A percentile compares a stretch with the other conserved stretches of the same genome.
phyloP scores from a whole-genome alignment of 2,113 vertebrate species.

The Oriolus oriolus region DNA sequence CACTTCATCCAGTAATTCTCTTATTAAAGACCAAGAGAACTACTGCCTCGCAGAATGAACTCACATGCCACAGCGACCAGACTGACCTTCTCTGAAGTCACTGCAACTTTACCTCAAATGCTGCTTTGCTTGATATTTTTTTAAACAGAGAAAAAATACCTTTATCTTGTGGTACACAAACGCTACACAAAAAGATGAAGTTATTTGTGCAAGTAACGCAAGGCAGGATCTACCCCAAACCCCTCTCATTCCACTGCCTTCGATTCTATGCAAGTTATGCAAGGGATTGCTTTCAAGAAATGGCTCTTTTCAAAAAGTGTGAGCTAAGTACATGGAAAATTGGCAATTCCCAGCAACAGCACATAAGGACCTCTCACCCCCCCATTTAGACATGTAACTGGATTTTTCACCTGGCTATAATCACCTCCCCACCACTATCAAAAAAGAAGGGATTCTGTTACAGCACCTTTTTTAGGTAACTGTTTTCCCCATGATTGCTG shows the following conservation, averaged over 20 bases:
- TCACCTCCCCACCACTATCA: rapidly evolving
- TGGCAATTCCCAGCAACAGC: neutral
- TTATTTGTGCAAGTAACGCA: neutral
- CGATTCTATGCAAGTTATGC: neutral
- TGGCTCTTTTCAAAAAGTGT: neutral
- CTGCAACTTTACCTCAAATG: neutral
- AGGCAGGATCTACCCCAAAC: neutral
- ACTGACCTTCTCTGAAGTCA: neutral
- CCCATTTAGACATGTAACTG: neutral
- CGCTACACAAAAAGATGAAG: neutral
- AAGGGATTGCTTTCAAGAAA: neutral
- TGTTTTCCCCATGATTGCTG: neutral
- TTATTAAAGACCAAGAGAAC: neutral
- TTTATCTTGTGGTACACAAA: neutral
- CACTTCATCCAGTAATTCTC: neutral
- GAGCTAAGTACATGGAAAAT: neutral
- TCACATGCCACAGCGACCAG: neutral
- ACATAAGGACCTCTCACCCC: neutral
- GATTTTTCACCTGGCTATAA: neutral
- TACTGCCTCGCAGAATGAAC: neutral
- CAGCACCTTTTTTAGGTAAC: slow-evolving; percentile 1
- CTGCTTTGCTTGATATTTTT: neutral
- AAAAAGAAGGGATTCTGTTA: neutral
- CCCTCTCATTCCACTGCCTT: neutral
- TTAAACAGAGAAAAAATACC: neutral